These are phyloP conservation scores for Myopa tessellatipennis DNA, from an alignment of 2,888 invertebrate species.

Conservation along the genomic window DNA sequence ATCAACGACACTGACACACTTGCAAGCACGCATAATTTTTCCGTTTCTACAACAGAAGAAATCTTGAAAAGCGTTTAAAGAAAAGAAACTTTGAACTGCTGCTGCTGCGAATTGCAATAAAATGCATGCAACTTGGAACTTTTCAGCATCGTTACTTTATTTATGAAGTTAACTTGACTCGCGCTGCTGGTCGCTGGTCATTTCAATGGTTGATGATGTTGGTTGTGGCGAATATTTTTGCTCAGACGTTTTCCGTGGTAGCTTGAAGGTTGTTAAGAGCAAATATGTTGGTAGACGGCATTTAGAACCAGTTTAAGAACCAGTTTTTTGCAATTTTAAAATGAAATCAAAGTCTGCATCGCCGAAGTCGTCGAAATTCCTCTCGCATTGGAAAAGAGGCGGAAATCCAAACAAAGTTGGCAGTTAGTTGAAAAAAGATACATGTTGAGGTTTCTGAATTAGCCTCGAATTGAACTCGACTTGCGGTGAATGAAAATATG, in stretches of 20 bases:
- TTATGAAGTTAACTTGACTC: not conserved
- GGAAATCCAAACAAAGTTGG: not conserved
- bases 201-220: too few relatives aligned
- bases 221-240: too few relatives aligned
- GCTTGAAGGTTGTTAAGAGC: too few relatives aligned
- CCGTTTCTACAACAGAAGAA: not conserved
- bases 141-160: not conserved
- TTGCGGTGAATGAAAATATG: not conserved
- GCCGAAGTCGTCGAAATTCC: not conserved
- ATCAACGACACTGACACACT: not conserved
- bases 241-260: too few relatives aligned
- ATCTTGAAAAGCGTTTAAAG: not conserved
- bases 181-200: not conserved
- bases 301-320: too few relatives aligned
- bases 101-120: not conserved
- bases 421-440: not conserved
- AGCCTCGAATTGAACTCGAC: not conserved
- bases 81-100: not conserved
- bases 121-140: not conserved
- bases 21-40: not conserved
- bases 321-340: too few relatives aligned
- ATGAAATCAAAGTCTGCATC: too few relatives aligned
- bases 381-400: not conserved
- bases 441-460: not conserved
- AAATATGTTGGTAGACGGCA: too few relatives aligned